phyloP scores from a whole-genome alignment of 2,113 vertebrate genomes.

The Pelodiscus sinensis region DNA sequence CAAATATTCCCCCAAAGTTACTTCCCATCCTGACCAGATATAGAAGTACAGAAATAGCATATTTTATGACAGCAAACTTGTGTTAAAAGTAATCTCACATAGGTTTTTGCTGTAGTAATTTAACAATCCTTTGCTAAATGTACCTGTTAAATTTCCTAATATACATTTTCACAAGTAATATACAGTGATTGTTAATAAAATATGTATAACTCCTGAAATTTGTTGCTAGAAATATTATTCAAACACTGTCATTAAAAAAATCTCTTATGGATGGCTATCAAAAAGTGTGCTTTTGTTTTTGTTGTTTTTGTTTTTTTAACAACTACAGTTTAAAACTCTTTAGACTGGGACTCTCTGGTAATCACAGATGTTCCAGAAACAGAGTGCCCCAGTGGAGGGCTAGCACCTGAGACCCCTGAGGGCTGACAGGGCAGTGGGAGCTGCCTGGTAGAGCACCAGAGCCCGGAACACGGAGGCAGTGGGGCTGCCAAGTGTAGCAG shows the following conservation, averaged over 20 bases:
- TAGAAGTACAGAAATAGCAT: not conserved
- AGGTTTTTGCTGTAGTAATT: not conserved
- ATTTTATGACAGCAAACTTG: not conserved
- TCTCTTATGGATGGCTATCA: not conserved
- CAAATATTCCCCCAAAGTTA: not conserved
- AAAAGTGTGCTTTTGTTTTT: not conserved
- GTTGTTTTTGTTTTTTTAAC: not conserved
- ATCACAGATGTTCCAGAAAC: no score
- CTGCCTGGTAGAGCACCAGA: no score
- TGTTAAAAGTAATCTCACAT: not conserved
- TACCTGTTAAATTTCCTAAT: not conserved
- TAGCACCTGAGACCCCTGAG: no score
- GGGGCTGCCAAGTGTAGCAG: no score
- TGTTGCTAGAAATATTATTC: not conserved
- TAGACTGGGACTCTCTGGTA: no score
- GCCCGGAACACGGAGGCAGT: no score
- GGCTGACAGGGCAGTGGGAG: no score
- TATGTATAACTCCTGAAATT: not conserved
- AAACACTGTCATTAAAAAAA: not conserved
- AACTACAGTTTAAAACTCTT: not conserved
- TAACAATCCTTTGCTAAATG: fast-evolving
- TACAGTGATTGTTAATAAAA: not conserved
- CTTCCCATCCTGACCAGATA: fast-evolving
- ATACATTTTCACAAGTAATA: not conserved
- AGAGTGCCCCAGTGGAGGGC: no score